Evolutionary conservation across 1,140 invertebrate species (phyloP).

Genomic region (Doryteuthis pealeii): DNA sequence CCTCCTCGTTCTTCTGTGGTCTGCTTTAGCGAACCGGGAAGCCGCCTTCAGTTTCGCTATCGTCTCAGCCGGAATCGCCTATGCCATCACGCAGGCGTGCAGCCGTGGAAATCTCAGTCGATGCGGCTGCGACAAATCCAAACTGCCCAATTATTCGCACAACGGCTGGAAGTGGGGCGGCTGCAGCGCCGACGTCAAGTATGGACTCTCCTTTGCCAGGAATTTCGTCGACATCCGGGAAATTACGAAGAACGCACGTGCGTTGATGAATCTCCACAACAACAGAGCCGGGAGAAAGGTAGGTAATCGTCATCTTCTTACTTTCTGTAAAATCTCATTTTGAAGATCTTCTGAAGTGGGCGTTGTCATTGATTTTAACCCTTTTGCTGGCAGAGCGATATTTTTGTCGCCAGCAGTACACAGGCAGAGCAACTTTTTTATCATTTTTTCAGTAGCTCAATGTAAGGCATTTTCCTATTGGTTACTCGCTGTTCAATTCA

Average conservation of each 20-base stretch:
- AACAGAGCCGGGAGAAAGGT: slow-evolving; percentile 91
- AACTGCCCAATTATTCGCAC: slow-evolving; percentile 35
- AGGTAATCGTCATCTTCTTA: slow-evolving; percentile 31
- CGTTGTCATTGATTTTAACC: no score
- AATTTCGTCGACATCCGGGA: slow-evolving; percentile 65
- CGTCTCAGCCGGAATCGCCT: slow-evolving; percentile 80
- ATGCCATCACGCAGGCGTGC: slow-evolving; percentile 81
- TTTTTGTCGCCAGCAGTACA: background rate
- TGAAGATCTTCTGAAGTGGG: no score
- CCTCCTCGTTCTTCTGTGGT: no score
- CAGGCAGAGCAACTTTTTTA: no score
- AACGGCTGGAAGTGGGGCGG: slow-evolving; percentile 60
- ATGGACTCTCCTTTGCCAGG: slow-evolving; percentile 64
- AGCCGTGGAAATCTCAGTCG: slow-evolving; percentile 80
- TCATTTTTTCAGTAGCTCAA: no score
- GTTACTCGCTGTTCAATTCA: no score
- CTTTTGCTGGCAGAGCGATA: no score
- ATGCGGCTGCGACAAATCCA: slow-evolving; percentile 72
- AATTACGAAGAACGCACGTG: slow-evolving; percentile 69
- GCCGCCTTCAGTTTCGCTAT: slow-evolving; percentile 64
- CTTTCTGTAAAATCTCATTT: no score
- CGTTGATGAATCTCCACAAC: slow-evolving; percentile 92
- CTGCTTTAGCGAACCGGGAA: slow-evolving; percentile 65
- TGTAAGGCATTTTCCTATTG: no score
- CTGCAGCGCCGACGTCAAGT: slow-evolving; percentile 66